Percentiles rank a stretch among this genome's conserved stretches.
phyloP scores from a whole-genome alignment of 2,888 invertebrate genomes.

The Acrobeloides nanus region DNA sequence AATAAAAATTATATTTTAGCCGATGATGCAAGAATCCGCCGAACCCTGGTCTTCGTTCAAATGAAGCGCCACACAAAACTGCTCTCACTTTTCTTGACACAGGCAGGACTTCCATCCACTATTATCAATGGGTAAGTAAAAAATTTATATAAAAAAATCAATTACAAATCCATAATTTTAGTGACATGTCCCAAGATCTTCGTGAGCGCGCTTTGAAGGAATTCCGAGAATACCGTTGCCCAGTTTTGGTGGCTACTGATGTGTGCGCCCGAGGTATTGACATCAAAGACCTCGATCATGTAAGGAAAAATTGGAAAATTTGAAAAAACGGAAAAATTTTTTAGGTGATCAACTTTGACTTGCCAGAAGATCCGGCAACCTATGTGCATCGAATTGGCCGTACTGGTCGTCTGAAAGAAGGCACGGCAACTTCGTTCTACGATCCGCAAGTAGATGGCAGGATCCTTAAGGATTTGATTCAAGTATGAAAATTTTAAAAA shows the following conservation, averaged over 20 bases:
- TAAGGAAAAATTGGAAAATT: no score
- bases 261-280: conserved; percentile 88
- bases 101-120: conserved; percentile 16
- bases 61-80: conserved; percentile 25
- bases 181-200: conserved; percentile 66
- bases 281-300: conserved; percentile 65
- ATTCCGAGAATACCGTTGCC: conserved; percentile 63
- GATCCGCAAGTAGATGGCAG: no score
- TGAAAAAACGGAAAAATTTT: no score
- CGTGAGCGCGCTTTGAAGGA: conserved; percentile 70
- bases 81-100: conserved; percentile 21
- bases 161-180: no score
- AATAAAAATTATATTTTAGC: conserved; percentile 12
- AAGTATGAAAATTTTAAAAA: no score
- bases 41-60: conserved; percentile 43
- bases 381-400: no score
- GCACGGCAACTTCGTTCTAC: no score
- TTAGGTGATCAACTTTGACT: no score
- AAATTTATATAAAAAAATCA: neutral
- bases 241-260: conserved; percentile 83
- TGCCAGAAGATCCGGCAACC: no score
- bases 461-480: no score
- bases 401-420: no score
- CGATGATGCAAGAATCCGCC: conserved; percentile 17
- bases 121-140: conserved; percentile 44